phyloP scores from a whole-genome alignment of 1,140 invertebrate species.

The Drosophila micromelanica region DNA sequence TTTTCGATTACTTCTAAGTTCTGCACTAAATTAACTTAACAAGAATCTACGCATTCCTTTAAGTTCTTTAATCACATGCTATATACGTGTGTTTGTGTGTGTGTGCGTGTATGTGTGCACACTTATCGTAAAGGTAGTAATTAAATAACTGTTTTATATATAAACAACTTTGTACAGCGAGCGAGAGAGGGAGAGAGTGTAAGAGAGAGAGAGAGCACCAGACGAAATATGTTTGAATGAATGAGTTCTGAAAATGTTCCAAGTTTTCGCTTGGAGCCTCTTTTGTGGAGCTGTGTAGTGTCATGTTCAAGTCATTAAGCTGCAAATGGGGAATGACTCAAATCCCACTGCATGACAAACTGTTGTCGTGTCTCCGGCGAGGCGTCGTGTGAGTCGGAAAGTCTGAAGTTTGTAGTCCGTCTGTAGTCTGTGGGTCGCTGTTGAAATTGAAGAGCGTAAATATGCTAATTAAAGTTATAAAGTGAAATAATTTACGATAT shows the following conservation, averaged over 20 bases:
- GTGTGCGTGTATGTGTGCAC: constrained; percentile 7
- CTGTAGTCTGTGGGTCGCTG: constrained; percentile 4
- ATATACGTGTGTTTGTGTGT: background rate
- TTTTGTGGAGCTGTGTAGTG: constrained; percentile 9
- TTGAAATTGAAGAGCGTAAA: constrained; percentile 59
- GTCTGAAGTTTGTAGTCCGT: constrained; percentile 7
- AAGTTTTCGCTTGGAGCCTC: constrained; percentile 5
- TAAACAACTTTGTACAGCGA: constrained; percentile 15
- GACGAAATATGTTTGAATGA: constrained; percentile 5
- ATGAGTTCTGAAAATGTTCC: constrained; percentile 14
- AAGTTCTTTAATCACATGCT: background rate
- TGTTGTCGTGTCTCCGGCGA: constrained; percentile 7
- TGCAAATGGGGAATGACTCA: constrained; percentile 53
- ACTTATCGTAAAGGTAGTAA: constrained; percentile 17
- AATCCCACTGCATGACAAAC: constrained; percentile 52
- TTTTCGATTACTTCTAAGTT: constrained; percentile 2
- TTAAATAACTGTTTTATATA: constrained; percentile 25
- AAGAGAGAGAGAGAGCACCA: constrained; percentile 1
- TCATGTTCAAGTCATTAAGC: constrained; percentile 71
- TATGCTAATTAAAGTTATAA: constrained; percentile 83
- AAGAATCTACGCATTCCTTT: background rate
- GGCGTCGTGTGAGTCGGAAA: constrained; percentile 26
- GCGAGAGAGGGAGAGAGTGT: background rate
- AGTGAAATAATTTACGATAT: constrained; percentile 81
- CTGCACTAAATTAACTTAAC: background rate